Conservation (phyloP, 2,888 invertebrate species). For the Meiosimyza decipiens region DNA sequence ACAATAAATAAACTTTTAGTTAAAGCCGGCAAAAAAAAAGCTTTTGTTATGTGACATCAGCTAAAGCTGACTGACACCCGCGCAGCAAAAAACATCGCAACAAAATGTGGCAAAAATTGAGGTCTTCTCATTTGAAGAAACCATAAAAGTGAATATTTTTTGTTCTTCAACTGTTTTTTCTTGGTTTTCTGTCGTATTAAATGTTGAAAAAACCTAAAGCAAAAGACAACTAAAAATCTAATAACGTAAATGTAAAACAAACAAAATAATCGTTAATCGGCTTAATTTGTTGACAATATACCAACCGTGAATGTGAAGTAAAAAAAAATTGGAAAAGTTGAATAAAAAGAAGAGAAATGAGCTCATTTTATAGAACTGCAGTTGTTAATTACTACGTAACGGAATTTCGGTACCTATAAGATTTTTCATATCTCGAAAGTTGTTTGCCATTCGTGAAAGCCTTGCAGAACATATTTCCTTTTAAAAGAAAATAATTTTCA, state of each 20-base stretch:
- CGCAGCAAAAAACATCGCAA: not conserved
- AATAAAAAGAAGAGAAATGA: no score
- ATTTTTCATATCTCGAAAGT: no score
- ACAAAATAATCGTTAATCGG: not conserved
- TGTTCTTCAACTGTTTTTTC: not conserved
- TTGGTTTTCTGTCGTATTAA: not conserved
- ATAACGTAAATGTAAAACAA: not conserved
- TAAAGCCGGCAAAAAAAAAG: no score
- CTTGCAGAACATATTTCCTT: no score
- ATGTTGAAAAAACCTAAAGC: not conserved
- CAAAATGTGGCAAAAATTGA: not conserved
- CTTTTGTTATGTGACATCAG: slow-evolving; percentile 13
- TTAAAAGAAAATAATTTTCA: no score
- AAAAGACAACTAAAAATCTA: slow-evolving; percentile 7
- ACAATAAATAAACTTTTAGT: not conserved
- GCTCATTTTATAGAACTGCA: no score
- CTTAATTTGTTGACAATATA: slow-evolving; percentile 13
- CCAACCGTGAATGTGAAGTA: not conserved
- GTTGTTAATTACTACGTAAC: no score
- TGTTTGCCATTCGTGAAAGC: no score
- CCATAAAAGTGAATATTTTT: slow-evolving; percentile 13
- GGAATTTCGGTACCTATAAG: no score
- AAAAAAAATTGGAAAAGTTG: not conserved
- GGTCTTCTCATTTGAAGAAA: slow-evolving; percentile 3
- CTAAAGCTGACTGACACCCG: slow-evolving; percentile 3